A percentile compares a stretch with the other conserved stretches of the same genome.
These are phyloP conservation scores for Arrhopalites spinosus DNA, from an alignment of 2,888 invertebrate genomes.

Conservation along the genomic window DNA sequence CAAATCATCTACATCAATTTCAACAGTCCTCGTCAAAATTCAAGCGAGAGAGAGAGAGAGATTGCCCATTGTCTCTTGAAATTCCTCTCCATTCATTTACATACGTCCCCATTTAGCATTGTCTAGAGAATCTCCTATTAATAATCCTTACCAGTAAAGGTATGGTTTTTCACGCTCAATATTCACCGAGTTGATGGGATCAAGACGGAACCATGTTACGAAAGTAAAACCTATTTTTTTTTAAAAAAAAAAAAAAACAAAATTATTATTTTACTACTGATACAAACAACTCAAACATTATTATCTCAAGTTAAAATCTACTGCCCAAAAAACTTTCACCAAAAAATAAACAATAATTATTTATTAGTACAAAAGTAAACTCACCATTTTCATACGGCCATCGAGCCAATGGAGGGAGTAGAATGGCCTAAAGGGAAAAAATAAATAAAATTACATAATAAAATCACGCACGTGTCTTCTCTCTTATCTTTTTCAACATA, in stretches of 20 bases:
- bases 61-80: neutral
- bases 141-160: slow-evolving; percentile 82
- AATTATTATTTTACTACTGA: too few species aligned
- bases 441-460: too few species aligned
- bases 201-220: slow-evolving; percentile 98
- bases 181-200: slow-evolving; percentile 97
- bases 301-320: too few species aligned
- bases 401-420: slow-evolving; percentile 93
- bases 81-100: slow-evolving; percentile 15
- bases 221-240: slow-evolving; percentile 76
- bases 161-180: slow-evolving; percentile 99
- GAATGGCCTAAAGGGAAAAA: slow-evolving; percentile 83
- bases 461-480: too few species aligned
- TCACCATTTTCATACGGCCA: slow-evolving; percentile 97
- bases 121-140: too few species aligned
- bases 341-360: too few species aligned
- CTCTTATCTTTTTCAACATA: too few species aligned
- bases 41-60: slow-evolving; percentile 1
- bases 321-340: too few species aligned
- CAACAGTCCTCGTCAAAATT: neutral
- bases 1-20: too few species aligned
- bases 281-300: too few species aligned
- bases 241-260: too few species aligned
- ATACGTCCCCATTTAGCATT: slow-evolving; percentile 19
- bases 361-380: too few species aligned